Base-by-base conservation (phyloP, 2,113 vertebrate species). In the Coreoperca whiteheadi region DNA sequence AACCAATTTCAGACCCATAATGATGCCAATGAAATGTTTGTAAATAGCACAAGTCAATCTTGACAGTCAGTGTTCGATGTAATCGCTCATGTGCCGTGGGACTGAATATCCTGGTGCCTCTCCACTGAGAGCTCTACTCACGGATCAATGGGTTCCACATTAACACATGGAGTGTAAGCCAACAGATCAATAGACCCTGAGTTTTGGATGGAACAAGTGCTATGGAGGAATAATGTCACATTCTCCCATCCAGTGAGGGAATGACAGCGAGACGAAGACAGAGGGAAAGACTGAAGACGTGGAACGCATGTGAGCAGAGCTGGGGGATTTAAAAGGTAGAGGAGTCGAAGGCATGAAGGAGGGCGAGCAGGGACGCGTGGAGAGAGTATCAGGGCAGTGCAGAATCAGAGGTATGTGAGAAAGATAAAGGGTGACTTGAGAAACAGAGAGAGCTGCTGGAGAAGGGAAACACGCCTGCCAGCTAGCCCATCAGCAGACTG, bases 171-270 rank as follows among this genome's bases (percentile, higher is more conserved):
- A 61, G 68, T 37, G 74, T 12, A 64, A 60, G 43, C 48, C 82
- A 82, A 87, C 89, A 84, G 87, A 92, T 92, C 84, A 0, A 92
- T 88, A 43, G 39, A 64, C 43, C 43, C 34, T 0, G 60, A 73
- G 74, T 79, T 85, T 85, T 48, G 82, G 83, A 74, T 3, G 41
- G 46, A 87, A 57, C 4, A 1, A 83, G n/a, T 25, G 37, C 39
- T 50, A 46, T 1, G 48, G 46, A 83, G 23, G 2, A 77, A 39
- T 28, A n/a, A 10, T 48, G 51, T 34, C 53, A 79, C 46, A 43
- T n/a, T 68, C 32, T 59, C 37, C 6, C 18, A 23, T 53, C 32
- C 6, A 54, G 66, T 9, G 16, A 78, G 54, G 21, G 15, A 50
- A 37, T 32, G 70, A 54, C 67, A 73, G 39, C 2, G 1, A 59